Conservation (phyloP, 2,888 invertebrate species). For the Hydraecia micacea region DNA sequence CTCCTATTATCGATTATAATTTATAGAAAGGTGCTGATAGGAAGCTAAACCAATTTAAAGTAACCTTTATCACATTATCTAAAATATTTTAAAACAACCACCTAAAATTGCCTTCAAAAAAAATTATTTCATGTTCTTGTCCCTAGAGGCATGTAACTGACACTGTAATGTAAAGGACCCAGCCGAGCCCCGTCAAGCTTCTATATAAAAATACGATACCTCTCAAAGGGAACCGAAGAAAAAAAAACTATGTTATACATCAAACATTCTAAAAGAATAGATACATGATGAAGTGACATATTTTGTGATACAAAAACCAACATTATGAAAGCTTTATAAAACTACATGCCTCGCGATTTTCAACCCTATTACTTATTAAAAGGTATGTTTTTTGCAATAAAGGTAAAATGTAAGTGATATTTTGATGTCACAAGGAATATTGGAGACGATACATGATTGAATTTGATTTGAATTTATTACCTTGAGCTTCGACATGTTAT, state of each 20-base stretch:
- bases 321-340: conserved; percentile 1
- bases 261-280: conserved; percentile 62
- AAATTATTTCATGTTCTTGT: conserved; percentile 43
- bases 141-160: conserved; percentile 64
- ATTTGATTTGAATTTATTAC: conserved; percentile 70
- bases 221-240: conserved; percentile 65
- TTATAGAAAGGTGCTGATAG: neutral
- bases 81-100: neutral
- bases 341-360: conserved; percentile 18
- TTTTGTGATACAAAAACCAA: conserved; percentile 37
- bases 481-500: conserved; percentile 56
- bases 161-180: conserved; percentile 69
- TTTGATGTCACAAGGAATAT: conserved; percentile 63
- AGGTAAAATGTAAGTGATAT: conserved; percentile 37
- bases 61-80: neutral
- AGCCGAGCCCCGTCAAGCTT: conserved; percentile 56
- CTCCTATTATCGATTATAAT: neutral
- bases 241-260: conserved; percentile 65
- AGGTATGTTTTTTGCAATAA: neutral
- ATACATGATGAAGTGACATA: conserved; percentile 57
- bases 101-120: conserved; percentile 9
- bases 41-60: neutral
- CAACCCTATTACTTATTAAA: conserved; percentile 22
- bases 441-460: conserved; percentile 64
- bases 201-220: conserved; percentile 67